Base-by-base conservation (phyloP, 2,888 invertebrate genomes). In the Leucoptera coffeella region DNA sequence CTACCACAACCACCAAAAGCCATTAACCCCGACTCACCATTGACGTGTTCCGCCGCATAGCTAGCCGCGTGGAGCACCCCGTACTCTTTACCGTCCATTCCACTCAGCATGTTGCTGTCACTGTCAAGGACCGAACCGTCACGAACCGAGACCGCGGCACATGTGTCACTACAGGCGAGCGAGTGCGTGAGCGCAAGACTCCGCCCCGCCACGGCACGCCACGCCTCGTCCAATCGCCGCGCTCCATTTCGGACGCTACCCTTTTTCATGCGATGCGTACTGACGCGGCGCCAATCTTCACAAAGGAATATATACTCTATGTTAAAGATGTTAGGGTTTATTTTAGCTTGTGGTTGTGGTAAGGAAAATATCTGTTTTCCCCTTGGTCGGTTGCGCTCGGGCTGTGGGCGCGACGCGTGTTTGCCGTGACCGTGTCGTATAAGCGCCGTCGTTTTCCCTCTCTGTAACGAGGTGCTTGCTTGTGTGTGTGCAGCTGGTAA, bases 181-280 rank as follows among this genome's bases (percentile, higher is more conserved):
- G n/a, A n/a, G n/a, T n/a, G n/a, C n/a, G n/a, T n/a, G n/a, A n/a
- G n/a, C n/a, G n/a, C n/a, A n/a, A n/a, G n/a, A n/a, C 17, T 6
- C 45, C 42, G 50, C 46, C 47, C 57, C 56, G 55, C 56, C 52
- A 39, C 38, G 42, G 48, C 40, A 64, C 62, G 65, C 62, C 39
- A 53, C 55, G 52, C 50, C 35, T 43, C 58, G 41, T 40, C 67
- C 65, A 67, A 67, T 67, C 64, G 55, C 57, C 35, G 54, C 61
- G 65, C 65, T 61, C 57, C 61, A 64, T 62, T 64, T 61, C 60
- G 42, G 51, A 50, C 55, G 57, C 55, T 56, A 56, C 61, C 58
- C 55, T 59, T 64, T 62, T 64, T 57, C 64, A 67, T 65, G 60
- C 57, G 64, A 64, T 62, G 65, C 62, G 58, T 57, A 54, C 40